A percentile compares a stretch with the other conserved stretches of the same genome.
phyloP scores from a whole-genome alignment of 2,888 invertebrate genomes.

The Trissoscelio sp. region DNA sequence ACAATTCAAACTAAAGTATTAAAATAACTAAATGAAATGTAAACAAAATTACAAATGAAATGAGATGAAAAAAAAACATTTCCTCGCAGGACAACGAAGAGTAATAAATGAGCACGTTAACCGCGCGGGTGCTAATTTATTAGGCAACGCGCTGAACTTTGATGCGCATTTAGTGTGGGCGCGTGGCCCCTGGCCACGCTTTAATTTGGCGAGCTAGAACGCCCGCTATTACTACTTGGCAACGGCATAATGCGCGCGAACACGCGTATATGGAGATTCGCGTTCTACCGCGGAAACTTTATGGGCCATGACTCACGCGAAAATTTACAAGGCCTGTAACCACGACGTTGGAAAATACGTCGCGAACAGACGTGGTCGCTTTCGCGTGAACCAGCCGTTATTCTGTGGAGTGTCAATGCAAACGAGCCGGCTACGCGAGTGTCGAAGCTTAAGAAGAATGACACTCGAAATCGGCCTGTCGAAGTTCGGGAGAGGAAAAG shows the following conservation, averaged over 20 bases:
- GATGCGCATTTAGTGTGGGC: constrained; percentile 61
- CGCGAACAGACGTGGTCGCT: constrained; percentile 39
- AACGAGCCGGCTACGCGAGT: constrained; percentile 31
- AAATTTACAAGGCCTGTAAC: constrained; percentile 65
- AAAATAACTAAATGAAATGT: no score
- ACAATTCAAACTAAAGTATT: no score
- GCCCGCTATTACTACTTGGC: constrained; percentile 39
- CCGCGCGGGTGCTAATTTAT: constrained; percentile 40
- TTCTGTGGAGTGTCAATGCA: constrained; percentile 39
- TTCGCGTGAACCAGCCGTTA: constrained; percentile 16
- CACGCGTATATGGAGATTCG: constrained; percentile 51
- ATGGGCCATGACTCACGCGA: constrained; percentile 67
- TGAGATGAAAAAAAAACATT: not conserved
- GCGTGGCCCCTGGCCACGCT: constrained; percentile 44
- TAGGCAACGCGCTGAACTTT: constrained; percentile 52
- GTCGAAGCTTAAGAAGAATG: constrained; percentile 52
- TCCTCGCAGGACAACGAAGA: constrained; percentile 1
- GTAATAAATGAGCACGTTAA: constrained; percentile 18
- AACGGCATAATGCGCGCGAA: constrained; percentile 50
- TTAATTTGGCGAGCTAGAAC: constrained; percentile 57
- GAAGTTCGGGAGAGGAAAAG: no score
- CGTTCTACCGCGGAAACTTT: constrained; percentile 65
- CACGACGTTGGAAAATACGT: constrained; percentile 50
- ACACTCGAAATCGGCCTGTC: constrained; percentile 44
- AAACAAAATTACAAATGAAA: no score